Evolutionary conservation across 2,797 vertebrate genomes (phyloP).

Genomic region (Lutjanus argentimaculatus): DNA sequence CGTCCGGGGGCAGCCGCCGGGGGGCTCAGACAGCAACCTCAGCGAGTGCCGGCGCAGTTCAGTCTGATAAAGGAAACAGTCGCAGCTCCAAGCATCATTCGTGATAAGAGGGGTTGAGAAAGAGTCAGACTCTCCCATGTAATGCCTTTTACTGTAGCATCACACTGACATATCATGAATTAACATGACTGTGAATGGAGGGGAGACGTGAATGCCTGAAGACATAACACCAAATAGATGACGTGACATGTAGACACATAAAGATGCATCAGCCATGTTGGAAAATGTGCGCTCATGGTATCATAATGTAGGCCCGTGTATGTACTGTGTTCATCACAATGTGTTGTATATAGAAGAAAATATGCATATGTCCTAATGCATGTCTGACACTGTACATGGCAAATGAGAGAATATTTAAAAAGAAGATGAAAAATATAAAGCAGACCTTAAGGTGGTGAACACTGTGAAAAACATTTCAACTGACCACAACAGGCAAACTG

Average conservation of each 20-base stretch:
- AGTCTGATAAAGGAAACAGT: constrained; percentile 72
- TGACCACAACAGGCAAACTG: constrained; percentile 36
- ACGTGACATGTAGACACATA: constrained; percentile 47
- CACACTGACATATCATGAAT: constrained; percentile 71
- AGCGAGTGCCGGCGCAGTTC: constrained; percentile 38
- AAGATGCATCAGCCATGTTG: constrained; percentile 75
- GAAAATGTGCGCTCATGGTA: constrained; percentile 66
- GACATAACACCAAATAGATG: constrained; percentile 60
- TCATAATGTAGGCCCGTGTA: constrained; percentile 67
- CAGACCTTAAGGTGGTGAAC: constrained; percentile 83
- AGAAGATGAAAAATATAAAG: constrained; percentile 56
- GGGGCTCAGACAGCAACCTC: constrained; percentile 64
- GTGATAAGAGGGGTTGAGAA: constrained; percentile 55
- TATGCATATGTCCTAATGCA: constrained; percentile 80
- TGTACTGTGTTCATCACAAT: constrained; percentile 62
- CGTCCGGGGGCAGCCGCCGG: constrained; percentile 54
- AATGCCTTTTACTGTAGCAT: constrained; percentile 80
- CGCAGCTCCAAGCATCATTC: constrained; percentile 83
- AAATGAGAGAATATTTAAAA: constrained; percentile 68
- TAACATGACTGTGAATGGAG: constrained; percentile 50
- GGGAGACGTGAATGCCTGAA: constrained; percentile 56
- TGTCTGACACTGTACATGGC: constrained; percentile 79
- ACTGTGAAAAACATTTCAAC: constrained; percentile 82
- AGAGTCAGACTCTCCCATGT: constrained; percentile 54
- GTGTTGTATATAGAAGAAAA: constrained; percentile 57